Evolutionary conservation across 2,797 vertebrate species (phyloP).

Genomic region (Mus caroli): DNA sequence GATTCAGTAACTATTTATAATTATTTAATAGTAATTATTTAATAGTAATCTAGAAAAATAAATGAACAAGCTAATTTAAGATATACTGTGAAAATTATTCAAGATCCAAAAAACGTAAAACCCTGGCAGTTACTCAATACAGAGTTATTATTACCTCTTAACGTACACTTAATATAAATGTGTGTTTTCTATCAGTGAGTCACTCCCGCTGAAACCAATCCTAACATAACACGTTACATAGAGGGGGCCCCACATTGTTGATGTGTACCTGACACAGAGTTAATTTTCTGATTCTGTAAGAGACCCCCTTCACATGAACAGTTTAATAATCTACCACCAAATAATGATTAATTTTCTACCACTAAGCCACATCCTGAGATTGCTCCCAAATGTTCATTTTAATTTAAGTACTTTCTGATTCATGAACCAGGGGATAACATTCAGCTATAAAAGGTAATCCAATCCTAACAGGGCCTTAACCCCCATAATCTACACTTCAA

Average conservation of each 20-base stretch:
- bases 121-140: background rate
- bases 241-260: background rate
- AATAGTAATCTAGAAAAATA: background rate
- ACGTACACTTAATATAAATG: constrained; percentile 23
- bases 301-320: constrained; percentile 85
- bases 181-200: constrained; percentile 56
- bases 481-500: constrained; percentile 93
- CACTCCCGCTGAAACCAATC: background rate
- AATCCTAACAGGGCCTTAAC: constrained; percentile 92
- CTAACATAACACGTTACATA: constrained; percentile 32
- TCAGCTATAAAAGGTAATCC: constrained; percentile 92
- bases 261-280: constrained; percentile 71
- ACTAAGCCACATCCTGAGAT: constrained; percentile 89
- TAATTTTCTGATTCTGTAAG: constrained; percentile 88
- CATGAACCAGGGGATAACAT: constrained; percentile 92
- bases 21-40: background rate
- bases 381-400: constrained; percentile 92
- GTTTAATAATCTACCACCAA: constrained; percentile 89
- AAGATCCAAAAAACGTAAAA: constrained; percentile 11
- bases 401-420: constrained; percentile 93
- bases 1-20: background rate
- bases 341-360: constrained; percentile 91
- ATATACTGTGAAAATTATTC: constrained; percentile 7
- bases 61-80: constrained; percentile 10
- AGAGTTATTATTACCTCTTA: constrained; percentile 20